A percentile compares a stretch with the other conserved stretches of the same genome.
These are phyloP conservation scores for Orthonyx spaldingii DNA, from an alignment of 2,113 vertebrate genomes.

Conservation along the genomic window DNA sequence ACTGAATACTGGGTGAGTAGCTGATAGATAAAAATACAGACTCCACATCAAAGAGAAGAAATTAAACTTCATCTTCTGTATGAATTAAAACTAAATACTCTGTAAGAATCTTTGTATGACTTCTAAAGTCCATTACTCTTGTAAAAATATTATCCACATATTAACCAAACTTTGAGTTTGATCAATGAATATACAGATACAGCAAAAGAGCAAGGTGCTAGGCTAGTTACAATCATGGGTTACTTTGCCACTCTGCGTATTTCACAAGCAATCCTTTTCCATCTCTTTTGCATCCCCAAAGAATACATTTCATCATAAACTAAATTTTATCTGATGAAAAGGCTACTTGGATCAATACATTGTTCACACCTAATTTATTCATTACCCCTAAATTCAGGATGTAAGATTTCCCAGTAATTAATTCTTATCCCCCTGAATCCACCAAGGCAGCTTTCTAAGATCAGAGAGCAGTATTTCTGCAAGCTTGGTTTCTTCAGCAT, in stretches of 20 bases:
- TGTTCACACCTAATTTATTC: background rate
- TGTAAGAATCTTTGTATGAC: background rate
- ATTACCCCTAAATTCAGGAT: background rate
- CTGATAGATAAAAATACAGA: background rate
- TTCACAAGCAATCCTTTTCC: background rate
- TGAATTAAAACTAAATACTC: background rate
- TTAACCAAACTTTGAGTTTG: background rate
- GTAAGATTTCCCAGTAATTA: background rate
- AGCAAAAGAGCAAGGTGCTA: background rate
- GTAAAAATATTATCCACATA: fast-evolving
- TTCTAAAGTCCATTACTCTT: background rate
- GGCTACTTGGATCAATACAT: background rate
- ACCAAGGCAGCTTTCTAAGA: background rate
- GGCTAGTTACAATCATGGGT: background rate
- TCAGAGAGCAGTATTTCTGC: background rate
- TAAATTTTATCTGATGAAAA: background rate
- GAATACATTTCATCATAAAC: background rate
- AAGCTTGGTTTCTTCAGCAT: background rate
- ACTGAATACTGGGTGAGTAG: background rate
- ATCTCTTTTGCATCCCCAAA: background rate
- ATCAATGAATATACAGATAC: background rate
- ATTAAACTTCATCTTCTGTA: background rate
- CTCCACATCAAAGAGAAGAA: background rate
- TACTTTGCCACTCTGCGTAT: background rate
- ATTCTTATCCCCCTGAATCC: background rate